A percentile compares a stretch with the other conserved stretches of the same genome.
phyloP scores from a whole-genome alignment of 2,888 invertebrate genomes.

The Julus scanicus region DNA sequence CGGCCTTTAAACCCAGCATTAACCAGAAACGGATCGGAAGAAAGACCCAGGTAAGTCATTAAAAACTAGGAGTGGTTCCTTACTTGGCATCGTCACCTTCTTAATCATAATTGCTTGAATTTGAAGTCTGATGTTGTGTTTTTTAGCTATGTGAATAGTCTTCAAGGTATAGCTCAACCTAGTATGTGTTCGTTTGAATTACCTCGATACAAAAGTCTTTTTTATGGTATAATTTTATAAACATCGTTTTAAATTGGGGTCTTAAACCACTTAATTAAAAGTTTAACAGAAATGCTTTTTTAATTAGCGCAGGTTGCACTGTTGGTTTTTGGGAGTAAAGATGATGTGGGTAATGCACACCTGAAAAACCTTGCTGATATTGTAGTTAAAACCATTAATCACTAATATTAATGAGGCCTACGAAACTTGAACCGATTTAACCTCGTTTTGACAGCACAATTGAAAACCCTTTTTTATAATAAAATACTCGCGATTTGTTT shows the following conservation, averaged over 20 bases:
- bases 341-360: background rate
- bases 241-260: background rate
- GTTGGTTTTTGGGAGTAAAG: background rate
- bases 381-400: background rate
- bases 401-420: slow-evolving; percentile 2
- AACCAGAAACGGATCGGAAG: slow-evolving; percentile 15
- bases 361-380: background rate
- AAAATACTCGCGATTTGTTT: background rate
- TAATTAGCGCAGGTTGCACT: background rate
- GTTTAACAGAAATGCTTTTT: background rate
- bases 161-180: too few species aligned
- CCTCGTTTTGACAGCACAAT: slow-evolving; percentile 44
- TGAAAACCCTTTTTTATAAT: background rate
- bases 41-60: slow-evolving; percentile 37
- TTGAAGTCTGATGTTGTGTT: too few species aligned
- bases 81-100: background rate
- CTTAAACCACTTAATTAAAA: background rate
- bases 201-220: too few species aligned
- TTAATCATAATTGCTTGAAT: background rate
- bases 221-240: too few species aligned
- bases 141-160: too few species aligned
- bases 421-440: slow-evolving; percentile 28
- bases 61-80: background rate
- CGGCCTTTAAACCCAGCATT: slow-evolving; percentile 49
- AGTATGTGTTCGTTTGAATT: too few species aligned